Conservation (phyloP, 2,797 vertebrate species). For the Erethizon dorsatum region DNA sequence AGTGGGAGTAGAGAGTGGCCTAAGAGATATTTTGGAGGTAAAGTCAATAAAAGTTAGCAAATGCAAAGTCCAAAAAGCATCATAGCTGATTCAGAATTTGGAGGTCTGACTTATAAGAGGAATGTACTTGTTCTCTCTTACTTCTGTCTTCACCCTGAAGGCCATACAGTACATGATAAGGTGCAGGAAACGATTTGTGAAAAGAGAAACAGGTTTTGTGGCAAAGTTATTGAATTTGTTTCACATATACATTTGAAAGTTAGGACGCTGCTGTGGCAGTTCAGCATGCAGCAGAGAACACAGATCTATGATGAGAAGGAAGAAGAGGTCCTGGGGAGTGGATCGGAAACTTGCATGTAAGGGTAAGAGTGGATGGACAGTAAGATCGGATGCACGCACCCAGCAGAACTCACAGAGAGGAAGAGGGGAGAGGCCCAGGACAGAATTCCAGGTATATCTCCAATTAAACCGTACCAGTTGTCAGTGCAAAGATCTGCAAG, state of each 20-base stretch:
- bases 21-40: background rate
- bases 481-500: too few relatives aligned
- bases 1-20: background rate
- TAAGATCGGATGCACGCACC: background rate
- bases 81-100: background rate
- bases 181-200: background rate
- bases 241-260: background rate
- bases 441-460: background rate
- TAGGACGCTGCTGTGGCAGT: background rate
- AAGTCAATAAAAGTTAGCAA: background rate
- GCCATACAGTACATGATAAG: too few relatives aligned
- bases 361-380: background rate
- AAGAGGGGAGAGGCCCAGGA: too few relatives aligned
- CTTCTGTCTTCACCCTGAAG: background rate
- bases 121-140: accelerated
- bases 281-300: background rate
- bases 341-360: background rate
- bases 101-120: background rate
- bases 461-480: background rate
- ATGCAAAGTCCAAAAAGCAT: background rate
- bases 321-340: background rate
- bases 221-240: background rate
- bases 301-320: background rate
- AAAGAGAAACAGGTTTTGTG: background rate
- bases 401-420: background rate